Conservation (phyloP, 1,140 invertebrate species). For the Druon quercuslanigerum region DNA sequence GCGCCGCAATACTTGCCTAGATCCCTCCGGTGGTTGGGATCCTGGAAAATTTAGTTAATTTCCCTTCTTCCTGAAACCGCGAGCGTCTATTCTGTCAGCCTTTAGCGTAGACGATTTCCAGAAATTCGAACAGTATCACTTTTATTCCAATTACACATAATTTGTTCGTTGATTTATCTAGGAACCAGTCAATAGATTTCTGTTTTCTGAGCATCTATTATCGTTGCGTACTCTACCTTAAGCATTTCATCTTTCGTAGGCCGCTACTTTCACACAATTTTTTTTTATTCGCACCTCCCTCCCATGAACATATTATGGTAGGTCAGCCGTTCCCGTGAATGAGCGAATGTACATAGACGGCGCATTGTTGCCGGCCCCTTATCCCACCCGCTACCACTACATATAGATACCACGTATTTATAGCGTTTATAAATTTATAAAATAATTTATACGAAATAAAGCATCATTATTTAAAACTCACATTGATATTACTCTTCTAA, state of each 20-base stretch:
- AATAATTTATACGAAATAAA: slow-evolving; percentile 78
- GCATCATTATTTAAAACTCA: slow-evolving; percentile 76
- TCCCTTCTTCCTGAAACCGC: slow-evolving; percentile 51
- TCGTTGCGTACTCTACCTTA: slow-evolving; percentile 56
- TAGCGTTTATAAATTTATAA: slow-evolving; percentile 77
- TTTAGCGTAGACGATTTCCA: slow-evolving; percentile 41
- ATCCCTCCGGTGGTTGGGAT: slow-evolving; percentile 50
- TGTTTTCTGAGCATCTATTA: slow-evolving; percentile 51
- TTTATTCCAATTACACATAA: slow-evolving; percentile 45
- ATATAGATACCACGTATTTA: slow-evolving; percentile 70
- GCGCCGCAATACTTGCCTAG: slow-evolving; percentile 51
- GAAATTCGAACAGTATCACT: slow-evolving; percentile 46
- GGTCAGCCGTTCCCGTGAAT: slow-evolving; percentile 70
- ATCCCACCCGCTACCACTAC: slow-evolving; percentile 74
- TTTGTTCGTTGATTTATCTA: slow-evolving; percentile 51
- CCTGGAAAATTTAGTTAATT: slow-evolving; percentile 66
- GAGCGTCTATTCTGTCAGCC: slow-evolving; percentile 44
- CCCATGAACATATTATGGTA: slow-evolving; percentile 45
- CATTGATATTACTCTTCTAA: slow-evolving; percentile 36
- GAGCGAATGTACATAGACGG: slow-evolving; percentile 76
- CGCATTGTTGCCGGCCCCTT: slow-evolving; percentile 72
- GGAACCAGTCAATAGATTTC: slow-evolving; percentile 66
- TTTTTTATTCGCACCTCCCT: slow-evolving; percentile 59
- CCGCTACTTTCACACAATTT: slow-evolving; percentile 63
- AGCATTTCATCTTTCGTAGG: slow-evolving; percentile 64